These are phyloP conservation scores for Phytoseiulus persimilis DNA, from an alignment of 2,888 invertebrate genomes.

Conservation along the genomic window DNA sequence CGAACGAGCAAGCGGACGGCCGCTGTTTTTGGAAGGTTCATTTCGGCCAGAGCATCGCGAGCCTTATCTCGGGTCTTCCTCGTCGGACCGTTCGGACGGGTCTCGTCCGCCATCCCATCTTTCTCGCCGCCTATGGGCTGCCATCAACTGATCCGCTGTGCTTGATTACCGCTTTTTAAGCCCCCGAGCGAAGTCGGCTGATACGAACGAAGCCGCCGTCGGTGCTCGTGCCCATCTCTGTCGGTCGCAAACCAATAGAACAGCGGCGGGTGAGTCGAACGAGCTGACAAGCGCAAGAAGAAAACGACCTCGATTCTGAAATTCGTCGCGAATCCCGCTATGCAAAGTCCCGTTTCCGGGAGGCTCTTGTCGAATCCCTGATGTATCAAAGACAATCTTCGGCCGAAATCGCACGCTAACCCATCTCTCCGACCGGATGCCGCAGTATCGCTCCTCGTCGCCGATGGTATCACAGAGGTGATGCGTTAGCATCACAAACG, in stretches of 20 bases:
- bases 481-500: too few species aligned
- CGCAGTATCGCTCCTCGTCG: too few species aligned
- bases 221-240: background rate
- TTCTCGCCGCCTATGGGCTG: background rate
- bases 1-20: background rate
- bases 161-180: slow-evolving; percentile 5
- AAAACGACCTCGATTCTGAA: too few species aligned
- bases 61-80: background rate
- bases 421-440: too few species aligned
- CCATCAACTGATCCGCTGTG: slow-evolving; percentile 5
- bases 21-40: background rate
- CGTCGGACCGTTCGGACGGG: background rate
- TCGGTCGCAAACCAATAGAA: background rate
- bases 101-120: background rate
- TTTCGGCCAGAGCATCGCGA: background rate
- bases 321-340: too few species aligned
- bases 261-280: too few species aligned
- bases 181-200: background rate
- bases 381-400: too few species aligned
- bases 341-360: too few species aligned
- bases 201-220: background rate
- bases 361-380: too few species aligned
- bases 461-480: too few species aligned
- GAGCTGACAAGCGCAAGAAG: too few species aligned
- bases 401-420: too few species aligned